Conservation (phyloP, 2,888 invertebrate species). For the Nudaria mundana region DNA sequence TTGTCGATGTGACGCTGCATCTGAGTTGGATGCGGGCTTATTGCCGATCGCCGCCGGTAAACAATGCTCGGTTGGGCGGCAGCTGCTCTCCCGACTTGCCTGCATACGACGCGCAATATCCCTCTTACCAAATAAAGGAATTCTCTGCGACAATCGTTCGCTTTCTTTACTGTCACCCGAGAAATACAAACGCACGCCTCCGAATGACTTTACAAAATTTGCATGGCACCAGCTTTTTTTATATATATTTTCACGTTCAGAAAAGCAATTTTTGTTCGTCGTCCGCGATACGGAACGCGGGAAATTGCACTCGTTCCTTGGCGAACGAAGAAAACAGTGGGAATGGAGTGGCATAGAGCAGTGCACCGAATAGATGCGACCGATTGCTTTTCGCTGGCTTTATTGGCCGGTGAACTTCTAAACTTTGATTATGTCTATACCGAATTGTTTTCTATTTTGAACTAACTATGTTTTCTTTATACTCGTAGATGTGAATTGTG, state of each 20-base stretch:
- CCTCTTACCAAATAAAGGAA: slow-evolving; percentile 78
- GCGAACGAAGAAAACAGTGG: slow-evolving; percentile 61
- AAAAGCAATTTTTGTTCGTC: slow-evolving; percentile 80
- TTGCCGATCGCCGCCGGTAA: slow-evolving; percentile 58
- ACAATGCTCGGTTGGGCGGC: slow-evolving; percentile 61
- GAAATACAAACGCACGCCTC: slow-evolving; percentile 79
- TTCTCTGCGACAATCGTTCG: slow-evolving; percentile 77
- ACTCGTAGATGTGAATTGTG: neutral
- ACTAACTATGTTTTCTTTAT: slow-evolving; percentile 13
- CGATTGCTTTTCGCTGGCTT: slow-evolving; percentile 65
- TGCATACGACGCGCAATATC: slow-evolving; percentile 80
- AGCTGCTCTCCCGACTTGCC: slow-evolving; percentile 57
- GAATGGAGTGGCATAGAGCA: slow-evolving; percentile 62
- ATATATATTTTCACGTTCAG: slow-evolving; percentile 71
- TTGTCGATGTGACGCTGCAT: slow-evolving; percentile 44
- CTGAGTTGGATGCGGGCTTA: slow-evolving; percentile 55
- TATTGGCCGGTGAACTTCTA: slow-evolving; percentile 60
- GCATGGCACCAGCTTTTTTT: slow-evolving; percentile 68
- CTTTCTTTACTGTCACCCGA: slow-evolving; percentile 71
- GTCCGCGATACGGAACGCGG: slow-evolving; percentile 71
- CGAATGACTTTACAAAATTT: slow-evolving; percentile 80
- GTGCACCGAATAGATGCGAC: slow-evolving; percentile 58
- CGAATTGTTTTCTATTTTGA: slow-evolving; percentile 24
- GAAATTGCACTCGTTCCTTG: slow-evolving; percentile 75
- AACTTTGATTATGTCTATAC: slow-evolving; percentile 33